Evolutionary conservation across 2,888 invertebrate genomes (phyloP).

Genomic region (Automeris io): DNA sequence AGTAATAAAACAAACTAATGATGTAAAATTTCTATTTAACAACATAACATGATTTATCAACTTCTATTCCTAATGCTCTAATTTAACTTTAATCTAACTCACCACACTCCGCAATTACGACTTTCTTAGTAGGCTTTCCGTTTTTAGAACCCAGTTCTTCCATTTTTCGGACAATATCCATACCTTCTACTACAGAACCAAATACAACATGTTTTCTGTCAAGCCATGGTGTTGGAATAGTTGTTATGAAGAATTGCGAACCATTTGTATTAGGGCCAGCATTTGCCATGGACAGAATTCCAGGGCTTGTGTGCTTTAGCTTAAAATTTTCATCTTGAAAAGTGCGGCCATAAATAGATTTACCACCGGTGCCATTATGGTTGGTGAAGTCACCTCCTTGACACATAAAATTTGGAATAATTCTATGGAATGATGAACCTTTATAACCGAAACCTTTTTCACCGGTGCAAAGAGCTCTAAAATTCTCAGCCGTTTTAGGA

Average conservation of each 20-base stretch:
- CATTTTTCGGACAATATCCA: slow-evolving; percentile 93
- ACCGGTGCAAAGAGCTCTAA: slow-evolving; percentile 89
- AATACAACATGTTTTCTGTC: slow-evolving; percentile 97
- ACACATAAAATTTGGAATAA: slow-evolving; percentile 97
- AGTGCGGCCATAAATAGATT: slow-evolving; percentile 95
- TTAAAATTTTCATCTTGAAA: slow-evolving; percentile 98
- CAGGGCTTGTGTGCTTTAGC: slow-evolving; percentile 92
- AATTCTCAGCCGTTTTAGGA: slow-evolving; percentile 96
- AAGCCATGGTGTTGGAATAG: slow-evolving; percentile 94
- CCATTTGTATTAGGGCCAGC: slow-evolving; percentile 97
- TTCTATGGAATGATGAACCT: slow-evolving; percentile 91
- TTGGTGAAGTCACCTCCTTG: slow-evolving; percentile 97
- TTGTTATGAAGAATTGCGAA: slow-evolving; percentile 97
- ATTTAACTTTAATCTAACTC: slow-evolving; percentile 75
- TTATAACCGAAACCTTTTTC: slow-evolving; percentile 87
- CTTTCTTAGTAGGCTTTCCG: slow-evolving; percentile 90
- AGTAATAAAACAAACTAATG: background rate
- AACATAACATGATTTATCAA: background rate
- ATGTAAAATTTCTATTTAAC: background rate
- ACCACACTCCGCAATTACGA: slow-evolving; percentile 88
- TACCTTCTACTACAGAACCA: slow-evolving; percentile 92
- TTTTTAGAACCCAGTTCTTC: slow-evolving; percentile 88
- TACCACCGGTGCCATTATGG: slow-evolving; percentile 94
- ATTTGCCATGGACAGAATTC: slow-evolving; percentile 96
- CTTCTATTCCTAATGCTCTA: background rate